These are phyloP conservation scores for Tuberolachnus salignus DNA, from an alignment of 2,888 invertebrate genomes.

Conservation along the genomic window DNA sequence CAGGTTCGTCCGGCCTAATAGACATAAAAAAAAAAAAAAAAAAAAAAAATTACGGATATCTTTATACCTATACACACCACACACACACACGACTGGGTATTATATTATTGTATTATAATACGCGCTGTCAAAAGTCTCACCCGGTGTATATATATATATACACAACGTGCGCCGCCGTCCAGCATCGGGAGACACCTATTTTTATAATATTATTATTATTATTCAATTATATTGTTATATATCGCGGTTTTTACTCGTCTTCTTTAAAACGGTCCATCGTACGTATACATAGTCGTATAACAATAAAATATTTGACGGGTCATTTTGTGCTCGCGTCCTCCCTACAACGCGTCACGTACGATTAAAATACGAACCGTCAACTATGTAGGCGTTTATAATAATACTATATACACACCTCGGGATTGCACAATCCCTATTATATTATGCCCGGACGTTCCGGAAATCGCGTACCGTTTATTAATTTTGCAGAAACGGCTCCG, in stretches of 20 bases:
- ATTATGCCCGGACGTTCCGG: background rate
- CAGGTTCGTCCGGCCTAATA: conserved; percentile 24
- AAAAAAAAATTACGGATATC: conserved; percentile 15
- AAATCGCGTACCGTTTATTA: conserved; percentile 4
- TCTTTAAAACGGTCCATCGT: too few relatives aligned
- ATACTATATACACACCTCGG: background rate
- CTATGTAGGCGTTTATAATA: too few relatives aligned
- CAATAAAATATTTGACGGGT: conserved; percentile 29
- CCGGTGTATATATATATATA: background rate
- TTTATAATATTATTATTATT: conserved; percentile 13
- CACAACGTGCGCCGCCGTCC: conserved; percentile 23
- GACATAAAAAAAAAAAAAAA: background rate
- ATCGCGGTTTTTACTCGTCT: conserved; percentile 23
- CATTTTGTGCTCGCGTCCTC: conserved; percentile 31
- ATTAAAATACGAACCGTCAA: too few relatives aligned
- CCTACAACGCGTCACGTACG: conserved; percentile 15
- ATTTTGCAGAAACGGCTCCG: too few relatives aligned
- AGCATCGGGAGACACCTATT: conserved; percentile 1
- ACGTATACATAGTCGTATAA: too few relatives aligned
- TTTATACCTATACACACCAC: conserved; percentile 2
- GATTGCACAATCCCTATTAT: conserved; percentile 33
- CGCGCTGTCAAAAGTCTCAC: too few relatives aligned
- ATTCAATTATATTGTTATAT: conserved; percentile 17
- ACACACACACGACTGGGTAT: background rate
- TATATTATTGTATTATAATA: background rate